Evolutionary conservation across 2,113 vertebrate species (phyloP).

Genomic region (Beaufortia kweichowensis): DNA sequence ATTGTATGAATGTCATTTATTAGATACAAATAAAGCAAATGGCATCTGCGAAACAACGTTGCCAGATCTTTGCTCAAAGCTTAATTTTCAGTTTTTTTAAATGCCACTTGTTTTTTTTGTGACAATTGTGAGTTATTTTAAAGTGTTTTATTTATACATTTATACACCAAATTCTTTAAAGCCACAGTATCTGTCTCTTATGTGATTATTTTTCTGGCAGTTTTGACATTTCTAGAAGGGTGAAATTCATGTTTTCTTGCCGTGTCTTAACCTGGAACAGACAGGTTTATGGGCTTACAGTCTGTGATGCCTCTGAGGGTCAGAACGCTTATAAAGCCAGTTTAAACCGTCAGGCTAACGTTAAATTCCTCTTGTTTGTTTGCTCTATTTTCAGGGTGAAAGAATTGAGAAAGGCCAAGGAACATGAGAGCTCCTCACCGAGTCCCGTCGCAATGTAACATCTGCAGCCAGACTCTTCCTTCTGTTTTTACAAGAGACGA

Average conservation of each 20-base stretch:
- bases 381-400: constrained; percentile 86
- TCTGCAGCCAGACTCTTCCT: constrained; percentile 80
- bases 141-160: too few species aligned
- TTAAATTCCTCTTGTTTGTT: constrained; percentile 58
- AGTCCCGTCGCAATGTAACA: constrained; percentile 94
- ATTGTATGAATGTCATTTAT: constrained; percentile 10
- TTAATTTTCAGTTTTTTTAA: too few species aligned
- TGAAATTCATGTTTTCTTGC: not conserved
- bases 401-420: constrained; percentile 99
- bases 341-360: constrained; percentile 18
- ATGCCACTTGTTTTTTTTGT: too few species aligned
- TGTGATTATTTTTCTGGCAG: not conserved
- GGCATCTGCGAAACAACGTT: too few species aligned
- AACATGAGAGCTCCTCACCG: constrained; percentile 92
- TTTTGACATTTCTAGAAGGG: not conserved
- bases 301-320: constrained; percentile 13
- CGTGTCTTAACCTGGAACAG: not conserved
- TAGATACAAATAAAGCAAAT: not conserved
- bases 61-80: too few species aligned
- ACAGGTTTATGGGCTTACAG: constrained; percentile 2
- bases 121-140: too few species aligned
- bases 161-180: too few species aligned
- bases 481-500: constrained; percentile 80
- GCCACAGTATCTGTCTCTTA: not conserved
- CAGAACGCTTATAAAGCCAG: not conserved